Conservation (phyloP, 2,113 vertebrate species). For the Elachura formosa region DNA sequence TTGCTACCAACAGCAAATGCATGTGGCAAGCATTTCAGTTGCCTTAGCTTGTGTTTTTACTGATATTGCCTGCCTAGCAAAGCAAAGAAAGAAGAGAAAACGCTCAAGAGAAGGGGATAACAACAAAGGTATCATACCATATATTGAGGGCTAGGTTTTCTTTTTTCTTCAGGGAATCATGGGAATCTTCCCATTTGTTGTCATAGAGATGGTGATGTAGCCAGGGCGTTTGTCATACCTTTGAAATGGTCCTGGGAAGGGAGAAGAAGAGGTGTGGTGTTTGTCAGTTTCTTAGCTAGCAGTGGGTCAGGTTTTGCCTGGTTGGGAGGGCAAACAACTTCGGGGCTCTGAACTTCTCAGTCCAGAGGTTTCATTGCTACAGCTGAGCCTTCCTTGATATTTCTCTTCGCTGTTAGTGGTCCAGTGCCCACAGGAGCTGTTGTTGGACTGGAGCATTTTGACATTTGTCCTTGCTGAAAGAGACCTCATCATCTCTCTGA, state of each 20-base stretch:
- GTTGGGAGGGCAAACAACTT: background rate
- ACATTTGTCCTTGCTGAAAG: fast-evolving
- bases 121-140: background rate
- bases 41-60: background rate
- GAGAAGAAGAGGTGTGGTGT: fast-evolving
- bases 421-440: fast-evolving
- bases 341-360: background rate
- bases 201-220: background rate
- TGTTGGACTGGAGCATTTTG: background rate
- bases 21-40: background rate
- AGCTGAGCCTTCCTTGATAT: background rate
- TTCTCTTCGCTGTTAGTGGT: background rate
- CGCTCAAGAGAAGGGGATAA: background rate
- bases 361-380: fast-evolving
- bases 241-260: too few species aligned
- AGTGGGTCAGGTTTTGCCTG: background rate
- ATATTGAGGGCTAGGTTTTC: too few species aligned
- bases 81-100: background rate
- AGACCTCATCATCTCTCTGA: background rate
- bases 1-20: background rate
- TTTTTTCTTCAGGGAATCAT: background rate
- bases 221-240: background rate
- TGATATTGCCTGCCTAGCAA: background rate
- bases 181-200: background rate
- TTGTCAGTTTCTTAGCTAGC: background rate